Base-by-base conservation (phyloP, 2,888 invertebrate genomes). In the Mythimna loreyi region DNA sequence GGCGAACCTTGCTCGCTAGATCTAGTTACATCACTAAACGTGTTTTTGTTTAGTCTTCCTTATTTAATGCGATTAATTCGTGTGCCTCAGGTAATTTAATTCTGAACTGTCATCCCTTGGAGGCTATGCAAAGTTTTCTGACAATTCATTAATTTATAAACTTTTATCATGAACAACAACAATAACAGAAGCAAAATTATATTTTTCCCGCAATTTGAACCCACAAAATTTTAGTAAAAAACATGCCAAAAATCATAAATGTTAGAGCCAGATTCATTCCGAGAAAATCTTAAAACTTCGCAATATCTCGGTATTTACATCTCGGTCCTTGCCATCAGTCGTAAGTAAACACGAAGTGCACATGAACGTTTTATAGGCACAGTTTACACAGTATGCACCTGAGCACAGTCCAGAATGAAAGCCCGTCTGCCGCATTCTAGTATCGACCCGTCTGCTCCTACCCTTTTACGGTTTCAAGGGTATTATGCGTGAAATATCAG, bases 391-490 rank as follows among this genome's bases (percentile, higher is more conserved):
- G 56, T 64, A 70, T 82, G 83, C 78, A 82, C 75, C 71, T 70
- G 72, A 61, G 70, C 78, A 72, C 70, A 81, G 82, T 83, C 83
- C 77, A 80, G 82, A 83, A 86, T 82, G 86, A 85, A 87, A 86
- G 79, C 83, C 81, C 59, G 81, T 72, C 83, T 84, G 78, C 81
- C 83, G 84, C 85, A 84, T 85, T 75, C 80, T 76, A 62, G 72
- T 85, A 87, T 87, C 86, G 87, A 87, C 82, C 87, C 82, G 78
- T 71, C 72, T 78, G 82, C 66, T 62, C 62, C 69, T 77, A 67
- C 70, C 71, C 69, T 83, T 84, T 78, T 83, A 80, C 76, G 76
- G 71, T 75, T 78, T 72, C 75, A 67, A 80, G 69, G 63, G 63
- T 75, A 64, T 43, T 67, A 72, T 53, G 60, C 64, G 68, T 77